A percentile compares a stretch with the other conserved stretches of the same genome.
phyloP scores from a whole-genome alignment of 2,113 vertebrate species.

The Puffinus mauretanicus region DNA sequence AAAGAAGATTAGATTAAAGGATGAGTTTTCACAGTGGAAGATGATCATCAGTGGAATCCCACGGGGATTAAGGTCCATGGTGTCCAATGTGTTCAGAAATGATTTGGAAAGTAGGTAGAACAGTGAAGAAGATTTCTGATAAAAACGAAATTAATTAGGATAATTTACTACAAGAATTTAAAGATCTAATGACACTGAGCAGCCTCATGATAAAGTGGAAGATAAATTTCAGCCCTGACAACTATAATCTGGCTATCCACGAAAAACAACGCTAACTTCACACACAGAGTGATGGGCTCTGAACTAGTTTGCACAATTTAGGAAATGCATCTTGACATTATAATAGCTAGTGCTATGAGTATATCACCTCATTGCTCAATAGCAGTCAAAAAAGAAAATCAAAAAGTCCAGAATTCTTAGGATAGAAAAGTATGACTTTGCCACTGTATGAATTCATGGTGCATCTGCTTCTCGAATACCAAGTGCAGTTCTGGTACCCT shows the following conservation, averaged over 20 bases:
- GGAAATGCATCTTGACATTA: neutral
- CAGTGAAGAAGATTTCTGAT: neutral
- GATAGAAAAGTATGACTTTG: neutral
- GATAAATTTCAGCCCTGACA: conserved; percentile 5
- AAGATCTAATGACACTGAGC: neutral
- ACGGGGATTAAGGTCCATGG: neutral
- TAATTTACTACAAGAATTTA: neutral
- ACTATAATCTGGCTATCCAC: neutral
- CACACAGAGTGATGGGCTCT: neutral
- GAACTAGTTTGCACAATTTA: conserved; percentile 25
- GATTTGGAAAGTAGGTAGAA: neutral
- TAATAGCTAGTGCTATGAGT: conserved; percentile 7
- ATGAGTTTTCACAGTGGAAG: neutral
- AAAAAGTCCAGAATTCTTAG: neutral
- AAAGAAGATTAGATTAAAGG: neutral
- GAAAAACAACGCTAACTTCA: neutral
- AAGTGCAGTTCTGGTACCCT: neutral
- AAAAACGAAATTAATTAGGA: neutral
- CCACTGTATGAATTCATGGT: neutral
- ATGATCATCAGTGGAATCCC: neutral
- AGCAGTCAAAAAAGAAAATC: neutral
- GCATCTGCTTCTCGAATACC: neutral
- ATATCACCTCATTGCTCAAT: neutral
- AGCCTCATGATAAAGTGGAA: neutral
- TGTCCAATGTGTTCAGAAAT: neutral